Percentiles rank a stretch among this genome's conserved stretches.
These are phyloP conservation scores for Tuberolachnus salignus DNA, from an alignment of 2,888 invertebrate genomes.

Conservation along the genomic window DNA sequence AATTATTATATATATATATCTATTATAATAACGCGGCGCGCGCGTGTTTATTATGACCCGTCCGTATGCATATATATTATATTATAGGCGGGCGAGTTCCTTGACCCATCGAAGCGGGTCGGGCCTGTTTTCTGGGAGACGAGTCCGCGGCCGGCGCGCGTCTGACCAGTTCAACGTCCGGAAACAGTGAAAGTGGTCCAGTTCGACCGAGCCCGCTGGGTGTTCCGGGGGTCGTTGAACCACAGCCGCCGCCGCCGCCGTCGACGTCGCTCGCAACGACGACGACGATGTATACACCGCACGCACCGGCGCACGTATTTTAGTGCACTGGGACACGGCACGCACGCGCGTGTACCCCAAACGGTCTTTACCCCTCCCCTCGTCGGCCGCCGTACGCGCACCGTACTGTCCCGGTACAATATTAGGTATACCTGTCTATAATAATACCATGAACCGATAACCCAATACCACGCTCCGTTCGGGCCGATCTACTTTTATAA, in stretches of 20 bases:
- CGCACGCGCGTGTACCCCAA: not conserved
- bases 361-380: not conserved
- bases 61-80: not conserved
- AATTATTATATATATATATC: too few relatives aligned
- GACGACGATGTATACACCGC: not conserved
- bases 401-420: too few relatives aligned
- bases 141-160: slow-evolving; percentile 23
- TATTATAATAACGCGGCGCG: not conserved
- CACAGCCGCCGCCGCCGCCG: not conserved
- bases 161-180: slow-evolving; percentile 55
- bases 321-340: slow-evolving; percentile 55
- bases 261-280: not conserved
- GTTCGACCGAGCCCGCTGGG: slow-evolving; percentile 47
- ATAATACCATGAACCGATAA: too few relatives aligned
- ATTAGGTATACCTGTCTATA: too few relatives aligned
- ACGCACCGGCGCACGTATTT: slow-evolving; percentile 39
- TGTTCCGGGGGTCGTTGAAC: slow-evolving; percentile 55
- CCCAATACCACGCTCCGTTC: too few relatives aligned
- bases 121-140: slow-evolving; percentile 35
- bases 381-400: not conserved
- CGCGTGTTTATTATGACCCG: too few relatives aligned
- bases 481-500: too few relatives aligned
- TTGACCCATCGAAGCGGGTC: slow-evolving; percentile 54
- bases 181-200: slow-evolving; percentile 57
- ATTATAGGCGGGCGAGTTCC: slow-evolving; percentile 28